phyloP scores from a whole-genome alignment of 53 echinoderm and acorn worm genomes.

The Patiria pectinifera region DNA sequence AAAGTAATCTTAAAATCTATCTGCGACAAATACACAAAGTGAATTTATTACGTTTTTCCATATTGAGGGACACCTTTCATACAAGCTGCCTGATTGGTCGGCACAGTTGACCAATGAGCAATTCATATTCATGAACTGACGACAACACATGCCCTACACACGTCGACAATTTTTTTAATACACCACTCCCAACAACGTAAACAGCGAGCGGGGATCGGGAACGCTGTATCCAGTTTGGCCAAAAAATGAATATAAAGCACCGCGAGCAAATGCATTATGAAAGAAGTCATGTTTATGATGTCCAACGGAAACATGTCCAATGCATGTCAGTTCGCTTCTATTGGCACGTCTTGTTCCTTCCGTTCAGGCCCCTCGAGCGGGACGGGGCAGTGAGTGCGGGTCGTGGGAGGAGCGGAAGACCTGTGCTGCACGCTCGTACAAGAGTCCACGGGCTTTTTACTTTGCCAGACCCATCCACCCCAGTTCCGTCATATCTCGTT shows the following conservation, averaged over 20 bases:
- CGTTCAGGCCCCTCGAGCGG: not conserved
- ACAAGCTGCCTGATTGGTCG: not conserved
- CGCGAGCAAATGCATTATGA: slow-evolving; percentile 50
- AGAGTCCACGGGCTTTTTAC: not conserved
- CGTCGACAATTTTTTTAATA: not conserved
- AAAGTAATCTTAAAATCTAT: no score
- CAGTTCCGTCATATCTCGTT: slow-evolving; percentile 21
- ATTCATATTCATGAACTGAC: slow-evolving; percentile 1
- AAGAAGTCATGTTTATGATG: slow-evolving; percentile 54
- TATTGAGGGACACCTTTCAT: not conserved
- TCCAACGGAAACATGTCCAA: slow-evolving; percentile 46
- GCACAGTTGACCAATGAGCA: not conserved
- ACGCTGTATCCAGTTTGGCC: not conserved
- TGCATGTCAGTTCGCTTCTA: slow-evolving; percentile 44
- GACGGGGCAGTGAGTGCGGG: not conserved
- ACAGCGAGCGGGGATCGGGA: not conserved
- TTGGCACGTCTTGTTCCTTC: slow-evolving; percentile 43
- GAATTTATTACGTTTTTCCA: not conserved
- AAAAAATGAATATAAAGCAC: slow-evolving; percentile 14
- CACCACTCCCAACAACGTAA: not conserved
- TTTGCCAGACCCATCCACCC: not conserved
- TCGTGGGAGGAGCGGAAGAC: not conserved
- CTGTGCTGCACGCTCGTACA: not conserved
- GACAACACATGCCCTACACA: not conserved
- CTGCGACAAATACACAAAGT: not conserved